phyloP scores from a whole-genome alignment of 1,140 invertebrate genomes.

The Calephelis virginiensis region DNA sequence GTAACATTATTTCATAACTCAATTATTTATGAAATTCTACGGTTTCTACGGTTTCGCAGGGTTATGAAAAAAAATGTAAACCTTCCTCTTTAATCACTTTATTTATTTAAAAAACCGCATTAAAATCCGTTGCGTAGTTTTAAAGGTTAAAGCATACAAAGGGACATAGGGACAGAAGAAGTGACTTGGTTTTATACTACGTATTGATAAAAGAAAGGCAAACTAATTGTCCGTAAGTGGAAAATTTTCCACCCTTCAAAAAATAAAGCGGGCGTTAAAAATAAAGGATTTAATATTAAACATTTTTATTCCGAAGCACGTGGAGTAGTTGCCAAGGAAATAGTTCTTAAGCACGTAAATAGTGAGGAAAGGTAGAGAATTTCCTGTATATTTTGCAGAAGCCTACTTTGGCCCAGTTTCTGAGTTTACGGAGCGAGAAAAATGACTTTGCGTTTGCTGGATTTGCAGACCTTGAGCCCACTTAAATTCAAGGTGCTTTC shows the following conservation, averaged over 20 bases:
- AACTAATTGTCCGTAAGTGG: neutral
- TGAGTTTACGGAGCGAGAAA: constrained; percentile 69
- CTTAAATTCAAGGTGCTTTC: constrained; percentile 37
- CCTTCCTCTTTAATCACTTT: no score
- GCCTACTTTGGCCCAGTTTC: constrained; percentile 73
- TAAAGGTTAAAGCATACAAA: no score
- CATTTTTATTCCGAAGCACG: constrained; percentile 60
- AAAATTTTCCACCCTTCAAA: neutral
- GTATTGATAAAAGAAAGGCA: no score
- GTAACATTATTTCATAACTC: no score
- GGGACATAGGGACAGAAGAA: no score
- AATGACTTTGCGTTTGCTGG: constrained; percentile 65
- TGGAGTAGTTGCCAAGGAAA: constrained; percentile 53
- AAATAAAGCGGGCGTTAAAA: constrained; percentile 30
- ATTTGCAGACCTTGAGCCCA: constrained; percentile 60
- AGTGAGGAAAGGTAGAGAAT: constrained; percentile 52
- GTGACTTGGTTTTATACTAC: no score
- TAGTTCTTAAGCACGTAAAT: constrained; percentile 73
- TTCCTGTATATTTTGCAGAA: constrained; percentile 66
- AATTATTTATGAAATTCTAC: no score
- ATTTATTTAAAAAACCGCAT: no score
- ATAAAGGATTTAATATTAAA: constrained; percentile 50
- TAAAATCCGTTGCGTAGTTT: no score
- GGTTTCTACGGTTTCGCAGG: no score
- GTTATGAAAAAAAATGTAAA: no score